Conservation (phyloP, 2,888 invertebrate species). For the Trimorus sp. region DNA sequence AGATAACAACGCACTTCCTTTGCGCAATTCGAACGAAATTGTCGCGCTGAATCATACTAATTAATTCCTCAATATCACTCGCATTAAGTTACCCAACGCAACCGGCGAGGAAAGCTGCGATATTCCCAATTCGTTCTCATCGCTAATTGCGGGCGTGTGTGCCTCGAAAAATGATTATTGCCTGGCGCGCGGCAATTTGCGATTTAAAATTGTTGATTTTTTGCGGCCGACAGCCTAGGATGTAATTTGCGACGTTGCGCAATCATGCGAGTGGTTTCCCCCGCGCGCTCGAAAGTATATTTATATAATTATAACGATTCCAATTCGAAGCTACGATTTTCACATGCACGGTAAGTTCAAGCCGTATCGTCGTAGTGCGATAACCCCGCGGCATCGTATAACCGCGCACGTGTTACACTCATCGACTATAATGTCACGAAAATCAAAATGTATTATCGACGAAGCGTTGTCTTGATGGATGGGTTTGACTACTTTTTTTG, state of each 20-base stretch:
- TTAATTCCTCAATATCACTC: conserved; percentile 9
- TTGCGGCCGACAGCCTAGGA: conserved; percentile 21
- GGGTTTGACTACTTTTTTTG: conserved; percentile 11
- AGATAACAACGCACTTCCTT: too few species aligned
- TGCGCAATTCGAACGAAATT: neutral
- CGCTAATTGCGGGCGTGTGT: conserved; percentile 27
- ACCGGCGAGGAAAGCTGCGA: conserved; percentile 5
- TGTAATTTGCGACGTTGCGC: conserved; percentile 48
- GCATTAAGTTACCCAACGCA: conserved; percentile 15
- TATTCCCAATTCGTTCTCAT: conserved; percentile 14
- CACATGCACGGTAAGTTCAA: conserved; percentile 54
- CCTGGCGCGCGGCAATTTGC: conserved; percentile 31
- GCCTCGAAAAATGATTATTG: conserved; percentile 41
- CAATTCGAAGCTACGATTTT: conserved; percentile 50
- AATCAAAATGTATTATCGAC: conserved; percentile 46
- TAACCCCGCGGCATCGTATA: conserved; percentile 40
- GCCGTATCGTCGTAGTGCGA: conserved; percentile 46
- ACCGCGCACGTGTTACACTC: conserved; percentile 23
- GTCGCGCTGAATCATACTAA: conserved; percentile 2
- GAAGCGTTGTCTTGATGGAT: conserved; percentile 24
- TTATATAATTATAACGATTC: conserved; percentile 56
- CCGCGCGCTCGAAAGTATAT: conserved; percentile 41
- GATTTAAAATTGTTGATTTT: conserved; percentile 45
- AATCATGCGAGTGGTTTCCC: conserved; percentile 32
- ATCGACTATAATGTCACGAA: conserved; percentile 44